These are phyloP conservation scores for Gadopsis bispinosus DNA, from an alignment of 2,797 vertebrate genomes.

Conservation along the genomic window DNA sequence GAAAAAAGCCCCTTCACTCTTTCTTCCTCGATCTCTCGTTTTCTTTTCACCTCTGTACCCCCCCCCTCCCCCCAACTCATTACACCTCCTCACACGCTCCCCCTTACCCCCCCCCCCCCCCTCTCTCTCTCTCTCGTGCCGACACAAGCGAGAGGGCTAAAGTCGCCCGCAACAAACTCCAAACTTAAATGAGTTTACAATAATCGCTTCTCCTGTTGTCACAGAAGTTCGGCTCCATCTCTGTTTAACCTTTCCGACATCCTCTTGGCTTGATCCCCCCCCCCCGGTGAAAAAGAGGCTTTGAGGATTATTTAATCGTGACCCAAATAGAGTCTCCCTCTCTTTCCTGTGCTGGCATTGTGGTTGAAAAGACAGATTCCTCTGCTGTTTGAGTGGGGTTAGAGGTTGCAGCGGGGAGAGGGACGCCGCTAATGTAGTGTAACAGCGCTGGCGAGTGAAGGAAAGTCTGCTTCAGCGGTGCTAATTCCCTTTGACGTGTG, in stretches of 20 bases:
- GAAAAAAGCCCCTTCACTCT: conserved; percentile 47
- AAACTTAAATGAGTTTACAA: conserved; percentile 58
- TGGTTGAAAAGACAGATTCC: conserved; percentile 71
- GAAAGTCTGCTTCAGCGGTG: conserved; percentile 45
- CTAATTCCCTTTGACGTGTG: conserved; percentile 75
- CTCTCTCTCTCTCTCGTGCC: background rate
- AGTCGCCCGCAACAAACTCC: conserved; percentile 28
- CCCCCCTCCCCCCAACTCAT: conserved; percentile 41
- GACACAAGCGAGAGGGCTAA: background rate
- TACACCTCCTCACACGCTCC: conserved; percentile 39
- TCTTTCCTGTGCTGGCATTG: conserved; percentile 44
- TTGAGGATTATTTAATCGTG: conserved; percentile 80
- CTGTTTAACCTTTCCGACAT: conserved; percentile 75
- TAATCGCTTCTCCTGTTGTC: conserved; percentile 60
- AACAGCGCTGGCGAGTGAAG: conserved; percentile 59
- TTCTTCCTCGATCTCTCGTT: conserved; percentile 17
- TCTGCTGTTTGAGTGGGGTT: conserved; percentile 56
- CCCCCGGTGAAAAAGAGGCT: conserved; percentile 70
- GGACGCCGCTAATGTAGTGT: conserved; percentile 64
- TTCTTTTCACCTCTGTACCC: conserved; percentile 20
- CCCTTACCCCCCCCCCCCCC: background rate
- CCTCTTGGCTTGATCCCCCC: conserved; percentile 67
- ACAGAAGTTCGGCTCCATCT: conserved; percentile 63
- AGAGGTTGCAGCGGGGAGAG: conserved; percentile 60
- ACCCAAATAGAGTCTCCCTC: conserved; percentile 76